Evolutionary conservation across 2,113 vertebrate species (phyloP).

Genomic region (Sturnira hondurensis): DNA sequence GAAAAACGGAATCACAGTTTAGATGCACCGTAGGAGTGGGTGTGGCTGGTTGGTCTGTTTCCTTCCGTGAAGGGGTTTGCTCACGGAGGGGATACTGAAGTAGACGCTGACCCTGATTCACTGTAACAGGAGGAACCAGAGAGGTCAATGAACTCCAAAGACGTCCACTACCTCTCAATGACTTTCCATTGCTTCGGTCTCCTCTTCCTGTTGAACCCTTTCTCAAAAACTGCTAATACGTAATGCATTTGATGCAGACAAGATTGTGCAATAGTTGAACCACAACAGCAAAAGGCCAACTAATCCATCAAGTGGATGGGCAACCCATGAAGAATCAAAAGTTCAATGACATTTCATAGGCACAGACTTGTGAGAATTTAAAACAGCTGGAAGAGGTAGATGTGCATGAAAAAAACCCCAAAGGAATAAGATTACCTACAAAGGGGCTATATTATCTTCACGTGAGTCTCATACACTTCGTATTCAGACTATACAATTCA

Average conservation of each 20-base stretch:
- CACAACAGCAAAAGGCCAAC: neutral
- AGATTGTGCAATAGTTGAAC: neutral
- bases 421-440: neutral
- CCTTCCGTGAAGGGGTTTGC: neutral
- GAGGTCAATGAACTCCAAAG: neutral
- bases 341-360: constrained; percentile 24
- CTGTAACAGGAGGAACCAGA: neutral
- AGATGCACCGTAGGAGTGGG: neutral
- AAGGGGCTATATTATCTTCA: neutral
- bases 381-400: constrained; percentile 61
- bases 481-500: constrained; percentile 8
- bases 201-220: neutral
- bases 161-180: neutral
- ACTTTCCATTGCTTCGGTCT: neutral
- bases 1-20: constrained; percentile 45
- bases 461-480: neutral
- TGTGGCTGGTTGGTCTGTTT: neutral
- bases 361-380: constrained; percentile 53
- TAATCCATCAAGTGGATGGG: neutral
- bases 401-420: neutral
- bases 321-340: constrained; percentile 16
- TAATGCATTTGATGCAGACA: neutral
- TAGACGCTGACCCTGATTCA: neutral
- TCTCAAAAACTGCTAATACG: neutral
- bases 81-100: neutral